Evolutionary conservation across 2,888 invertebrate species (phyloP).

Genomic region (Pollenia griseotomentosa): DNA sequence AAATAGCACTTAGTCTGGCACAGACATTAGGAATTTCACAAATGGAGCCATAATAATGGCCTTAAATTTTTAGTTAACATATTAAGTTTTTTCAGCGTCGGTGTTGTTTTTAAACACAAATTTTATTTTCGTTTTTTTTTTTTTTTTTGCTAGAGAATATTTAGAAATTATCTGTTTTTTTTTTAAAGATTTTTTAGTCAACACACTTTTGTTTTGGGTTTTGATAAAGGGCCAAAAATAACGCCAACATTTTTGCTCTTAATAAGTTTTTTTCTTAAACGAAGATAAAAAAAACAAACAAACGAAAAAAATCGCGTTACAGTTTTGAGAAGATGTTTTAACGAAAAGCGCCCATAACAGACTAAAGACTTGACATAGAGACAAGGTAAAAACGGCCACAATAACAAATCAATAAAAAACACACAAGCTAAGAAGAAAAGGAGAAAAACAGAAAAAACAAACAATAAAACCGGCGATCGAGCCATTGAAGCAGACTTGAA

Average conservation of each 20-base stretch:
- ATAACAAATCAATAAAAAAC: conserved; percentile 48
- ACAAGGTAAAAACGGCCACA: conserved; percentile 67
- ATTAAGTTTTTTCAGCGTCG: conserved; percentile 47
- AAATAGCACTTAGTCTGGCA: not conserved
- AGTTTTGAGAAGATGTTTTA: conserved; percentile 65
- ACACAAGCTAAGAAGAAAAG: conserved; percentile 42
- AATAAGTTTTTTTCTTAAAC: not conserved
- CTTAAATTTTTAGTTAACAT: conserved; percentile 38
- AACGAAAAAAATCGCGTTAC: conserved; percentile 63
- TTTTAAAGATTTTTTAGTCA: not conserved
- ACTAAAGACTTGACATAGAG: conserved; percentile 68
- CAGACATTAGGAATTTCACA: not conserved
- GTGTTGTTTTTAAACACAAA: conserved; percentile 9
- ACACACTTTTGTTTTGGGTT: conserved; percentile 18
- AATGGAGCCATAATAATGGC: conserved; percentile 44
- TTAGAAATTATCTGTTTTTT: conserved; percentile 22
- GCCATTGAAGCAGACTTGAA: conserved; percentile 28
- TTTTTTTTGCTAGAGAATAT: conserved; percentile 13
- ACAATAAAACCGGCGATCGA: conserved; percentile 69
- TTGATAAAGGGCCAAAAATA: conserved; percentile 31
- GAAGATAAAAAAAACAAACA: not conserved
- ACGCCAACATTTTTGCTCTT: conserved; percentile 41
- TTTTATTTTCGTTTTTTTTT: not conserved
- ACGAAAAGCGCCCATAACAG: conserved; percentile 72
- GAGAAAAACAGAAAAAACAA: conserved; percentile 47